Percentiles rank a stretch among this genome's conserved stretches.
Conservation (phyloP, 2,888 invertebrate species). For the Schrankia costaestrigalis region DNA sequence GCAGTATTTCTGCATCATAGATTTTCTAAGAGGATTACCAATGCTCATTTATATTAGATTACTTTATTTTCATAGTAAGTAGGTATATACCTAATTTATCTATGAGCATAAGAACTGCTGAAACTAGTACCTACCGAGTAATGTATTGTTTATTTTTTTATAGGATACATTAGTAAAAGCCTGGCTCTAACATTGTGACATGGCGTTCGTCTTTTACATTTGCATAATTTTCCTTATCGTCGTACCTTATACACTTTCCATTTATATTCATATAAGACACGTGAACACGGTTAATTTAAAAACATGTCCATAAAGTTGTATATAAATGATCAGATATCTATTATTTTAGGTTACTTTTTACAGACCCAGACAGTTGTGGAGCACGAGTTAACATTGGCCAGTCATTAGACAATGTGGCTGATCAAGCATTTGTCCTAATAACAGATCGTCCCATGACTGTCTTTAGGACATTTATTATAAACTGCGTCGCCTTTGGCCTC, state of each 20-base stretch:
- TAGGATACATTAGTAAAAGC: too few relatives aligned
- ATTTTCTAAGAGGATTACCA: constrained; percentile 54
- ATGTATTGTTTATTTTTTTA: too few relatives aligned
- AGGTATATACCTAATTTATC: neutral
- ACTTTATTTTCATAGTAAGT: constrained; percentile 66
- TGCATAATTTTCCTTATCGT: too few relatives aligned
- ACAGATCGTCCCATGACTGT: constrained; percentile 45
- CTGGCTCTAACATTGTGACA: too few relatives aligned
- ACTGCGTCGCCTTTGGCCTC: constrained; percentile 43
- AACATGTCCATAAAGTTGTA: too few relatives aligned
- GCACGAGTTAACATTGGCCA: constrained; percentile 54
- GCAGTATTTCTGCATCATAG: constrained; percentile 61
- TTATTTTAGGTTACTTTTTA: constrained; percentile 28
- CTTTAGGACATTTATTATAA: constrained; percentile 56
- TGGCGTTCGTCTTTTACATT: too few relatives aligned
- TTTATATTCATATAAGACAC: too few relatives aligned
- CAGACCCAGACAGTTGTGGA: constrained; percentile 55
- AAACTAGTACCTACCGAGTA: too few relatives aligned
- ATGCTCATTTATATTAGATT: constrained; percentile 54
- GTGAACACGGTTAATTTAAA: too few relatives aligned
- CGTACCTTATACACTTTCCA: too few relatives aligned
- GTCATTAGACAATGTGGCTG: constrained; percentile 46
- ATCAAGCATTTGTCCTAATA: constrained; percentile 58
- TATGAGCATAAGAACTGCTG: too few relatives aligned
- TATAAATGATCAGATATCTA: constrained; percentile 7